Evolutionary conservation across 2,797 vertebrate genomes (phyloP), one percentile per base, ranked within the genome.

Genomic region (Buphagus erythrorhynchus): DNA sequence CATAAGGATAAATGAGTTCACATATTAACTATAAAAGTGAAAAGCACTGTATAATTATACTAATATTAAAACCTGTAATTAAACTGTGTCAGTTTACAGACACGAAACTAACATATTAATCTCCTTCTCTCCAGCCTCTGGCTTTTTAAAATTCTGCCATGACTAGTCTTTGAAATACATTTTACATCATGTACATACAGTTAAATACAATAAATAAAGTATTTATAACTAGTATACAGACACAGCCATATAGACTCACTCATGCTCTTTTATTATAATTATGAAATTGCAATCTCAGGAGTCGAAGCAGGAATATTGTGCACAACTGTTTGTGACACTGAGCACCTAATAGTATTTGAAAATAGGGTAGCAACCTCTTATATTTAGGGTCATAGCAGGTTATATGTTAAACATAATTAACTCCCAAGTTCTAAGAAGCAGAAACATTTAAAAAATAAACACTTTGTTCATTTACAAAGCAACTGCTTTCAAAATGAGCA

Each of bases 21-120:
- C 20, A 65, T 57, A 66, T 55, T 4, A 90, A 62, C 51, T 73
- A 55, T 25, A 46, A 78, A 94, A 95, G 79, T 88, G 88, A 73
- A 88, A 82, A 86, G 36, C 7, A 82, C 33, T 22, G 18, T 55
- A 45, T 69, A 86, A 94, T 90, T 93, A 93, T 9, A 66, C 5
- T 33, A 88, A 69, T 45, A 93, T 21, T 78, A 66, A 86, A 94
- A 72, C 58, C 19, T 51, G 16, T 72, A 95, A 95, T 86, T 95
- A 93, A 94, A 84, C 15, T 11, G 38, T 75, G 66, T 55, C 54
- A 65, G 35, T 88, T 95, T 77, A 84, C 10, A 84, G 61, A 72
- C 38, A 72, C 14, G 33, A 87, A 63, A 77, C 26, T 48, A 85
- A 57, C 6, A 12, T 45, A 78, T 16, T 78, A 43, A 68, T 38